A percentile compares a stretch with the other conserved stretches of the same genome.
Evolutionary conservation across 2,888 invertebrate species (phyloP).

Genomic region (Caenorhabditis uteleia): DNA sequence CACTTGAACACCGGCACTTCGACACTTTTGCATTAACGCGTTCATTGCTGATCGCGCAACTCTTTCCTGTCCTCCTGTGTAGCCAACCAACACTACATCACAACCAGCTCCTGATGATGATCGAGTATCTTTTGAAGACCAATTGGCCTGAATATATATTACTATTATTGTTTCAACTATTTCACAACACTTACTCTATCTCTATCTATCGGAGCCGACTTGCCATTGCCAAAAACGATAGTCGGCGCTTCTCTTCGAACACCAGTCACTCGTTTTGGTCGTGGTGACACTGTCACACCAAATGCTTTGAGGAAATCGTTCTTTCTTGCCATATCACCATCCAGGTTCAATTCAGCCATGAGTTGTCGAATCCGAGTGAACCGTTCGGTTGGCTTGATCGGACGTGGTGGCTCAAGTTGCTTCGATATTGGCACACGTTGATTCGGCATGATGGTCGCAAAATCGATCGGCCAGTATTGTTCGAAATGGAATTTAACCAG

Average conservation of each 20-base stretch:
- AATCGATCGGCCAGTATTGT: no score
- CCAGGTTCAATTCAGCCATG: slow-evolving; percentile 16
- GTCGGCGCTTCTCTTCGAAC: slow-evolving; percentile 1
- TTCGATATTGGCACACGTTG: slow-evolving; percentile 2
- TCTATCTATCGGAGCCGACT: background rate
- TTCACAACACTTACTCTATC: background rate
- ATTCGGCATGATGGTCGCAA: background rate
- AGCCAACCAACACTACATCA: background rate
- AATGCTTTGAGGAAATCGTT: slow-evolving; percentile 3
- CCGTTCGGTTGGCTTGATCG: slow-evolving; percentile 9
- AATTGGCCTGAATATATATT: background rate
- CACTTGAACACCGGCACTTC: background rate
- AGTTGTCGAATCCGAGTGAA: slow-evolving; percentile 5
- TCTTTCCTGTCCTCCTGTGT: background rate
- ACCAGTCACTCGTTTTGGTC: slow-evolving; percentile 1
- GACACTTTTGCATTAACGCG: background rate
- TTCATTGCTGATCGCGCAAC: background rate
- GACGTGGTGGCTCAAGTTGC: background rate
- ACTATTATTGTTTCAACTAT: background rate
- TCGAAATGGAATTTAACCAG: no score
- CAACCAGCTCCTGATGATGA: background rate
- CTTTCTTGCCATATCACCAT: background rate
- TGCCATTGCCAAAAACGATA: background rate
- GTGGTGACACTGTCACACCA: background rate
- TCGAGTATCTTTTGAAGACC: background rate